Evolutionary conservation across 2,113 vertebrate genomes (phyloP), one percentile per base, ranked within the genome.

Genomic region (Notiomystis cincta): DNA sequence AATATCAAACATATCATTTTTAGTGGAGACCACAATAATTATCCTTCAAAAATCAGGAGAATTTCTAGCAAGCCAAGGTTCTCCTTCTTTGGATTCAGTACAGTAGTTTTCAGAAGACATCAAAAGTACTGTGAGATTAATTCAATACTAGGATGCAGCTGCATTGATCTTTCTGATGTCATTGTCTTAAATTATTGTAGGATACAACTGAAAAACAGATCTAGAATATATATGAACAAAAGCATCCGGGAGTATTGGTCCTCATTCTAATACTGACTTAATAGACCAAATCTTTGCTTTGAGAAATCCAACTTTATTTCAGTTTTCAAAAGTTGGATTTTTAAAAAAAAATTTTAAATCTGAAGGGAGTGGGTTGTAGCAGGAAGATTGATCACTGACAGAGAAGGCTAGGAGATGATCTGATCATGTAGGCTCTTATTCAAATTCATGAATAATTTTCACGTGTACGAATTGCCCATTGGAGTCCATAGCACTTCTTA

Each of bases 391-490:
- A 87, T 89, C 24, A 37, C 42, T 92, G 54, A 71, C 37, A 83
- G 71, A 65, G 66, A 69, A 79, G 62, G n/a, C 87, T 71, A 33
- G 72, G 44, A 89, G 86, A 69, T 86, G 88, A 86, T 92, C 76
- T 88, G 92, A 88, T 95, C 71, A 21, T 57, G 6, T 53, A 53
- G 65, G 87, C 67, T 82, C 5, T 25, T 85, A 91, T 60, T 95
- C 73, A 95, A 93, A 96, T 95, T 82, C 71, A 90, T 95, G 80
- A 96, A 93, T 91, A 93, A 91, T 96, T 87, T 96, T 94, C 89
- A 67, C 48, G 84, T 81, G 53, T 71, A 89, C 2, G 4, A 89
- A 92, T 90, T 86, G 79, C 58, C 78, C 64, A 12, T 24, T 92
- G 91, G 79, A 73, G 75, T 95, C 84, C 40, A 0, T 57, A 80